Evolutionary conservation across 2,113 vertebrate species (phyloP).

Genomic region (Spea multiplicata): DNA sequence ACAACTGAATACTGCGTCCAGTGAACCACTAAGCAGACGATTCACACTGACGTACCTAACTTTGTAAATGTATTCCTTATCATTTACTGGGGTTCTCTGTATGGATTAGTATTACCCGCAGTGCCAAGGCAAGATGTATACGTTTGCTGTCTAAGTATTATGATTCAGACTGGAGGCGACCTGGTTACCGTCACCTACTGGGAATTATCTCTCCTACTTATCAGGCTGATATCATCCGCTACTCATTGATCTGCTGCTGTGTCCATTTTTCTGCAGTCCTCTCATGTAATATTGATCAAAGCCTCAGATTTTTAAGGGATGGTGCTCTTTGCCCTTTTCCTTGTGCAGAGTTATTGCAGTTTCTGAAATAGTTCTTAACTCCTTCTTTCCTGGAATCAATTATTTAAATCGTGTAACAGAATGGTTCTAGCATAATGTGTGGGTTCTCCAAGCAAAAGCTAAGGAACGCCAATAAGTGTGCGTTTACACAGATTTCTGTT

Average conservation of each 20-base stretch:
- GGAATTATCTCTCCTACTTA: conserved; percentile 3
- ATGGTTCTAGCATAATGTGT: too few relatives aligned
- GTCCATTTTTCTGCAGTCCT: neutral
- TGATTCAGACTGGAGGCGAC: neutral
- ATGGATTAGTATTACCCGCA: too few relatives aligned
- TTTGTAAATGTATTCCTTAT: too few relatives aligned
- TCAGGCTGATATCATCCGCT: neutral
- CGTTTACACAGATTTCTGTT: too few relatives aligned
- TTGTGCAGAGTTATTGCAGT: neutral
- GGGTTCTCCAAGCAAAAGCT: too few relatives aligned
- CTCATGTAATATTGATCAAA: conserved; percentile 23
- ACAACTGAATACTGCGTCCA: too few relatives aligned
- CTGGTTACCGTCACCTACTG: neutral
- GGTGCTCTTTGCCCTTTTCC: neutral
- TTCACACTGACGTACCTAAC: too few relatives aligned
- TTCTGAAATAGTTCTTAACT: neutral
- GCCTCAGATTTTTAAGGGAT: neutral
- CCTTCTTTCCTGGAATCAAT: neutral
- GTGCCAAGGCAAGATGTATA: too few relatives aligned
- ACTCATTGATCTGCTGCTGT: neutral
- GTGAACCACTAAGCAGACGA: too few relatives aligned
- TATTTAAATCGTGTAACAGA: neutral
- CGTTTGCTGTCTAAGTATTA: too few relatives aligned
- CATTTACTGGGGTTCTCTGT: too few relatives aligned
- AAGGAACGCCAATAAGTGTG: too few relatives aligned